Base-by-base conservation (phyloP, 2,113 vertebrate genomes). In the Misgurnus mizolepis region DNA sequence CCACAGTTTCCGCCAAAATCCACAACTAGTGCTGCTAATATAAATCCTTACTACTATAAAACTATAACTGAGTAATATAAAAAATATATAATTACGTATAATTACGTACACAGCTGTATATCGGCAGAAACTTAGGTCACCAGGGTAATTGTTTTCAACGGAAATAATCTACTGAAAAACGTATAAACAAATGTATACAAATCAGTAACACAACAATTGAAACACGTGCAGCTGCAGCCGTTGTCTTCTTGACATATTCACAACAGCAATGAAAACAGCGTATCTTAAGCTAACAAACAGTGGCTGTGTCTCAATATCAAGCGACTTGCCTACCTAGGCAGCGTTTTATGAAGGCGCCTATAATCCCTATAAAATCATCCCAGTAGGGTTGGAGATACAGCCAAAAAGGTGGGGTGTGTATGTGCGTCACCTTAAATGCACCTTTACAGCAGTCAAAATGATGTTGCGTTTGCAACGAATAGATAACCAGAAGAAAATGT, bases 391-490 rank as follows among this genome's bases (percentile, higher is more conserved):
- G 18, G 10, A 45, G 3, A 61, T 6, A 41, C 39, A 45, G n/a
- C 40, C 70, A 45, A 14, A 17, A 18, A 18, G 17, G 6, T n/a
- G 55, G 55, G 55, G 17, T n/a, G 55, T 56, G 55, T 56, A 10
- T 67, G 27, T 6, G 34, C 8, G 62, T 66, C 15, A 47, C 58
- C 58, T 62, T 22, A 61, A 47, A 62, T 62, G 72, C 45, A 76
- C 47, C 17, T 76, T 18, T 15, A 53, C 17, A 60, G 4, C 17
- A 40, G 15, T 3, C 34, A 17, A 41, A 58, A 58, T 7, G 6
- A 58, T 58, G 1, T 39, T 64, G 8, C 0, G 61, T 72, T 58
- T 62, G 12, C 55, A 60, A 43, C 18, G 15, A 12, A 55, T 34
- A 2, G 27, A 34, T 34, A 34, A 34, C 27, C 27, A 34, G 1